Base-by-base conservation (phyloP, 2,888 invertebrate species). In the Sipha maydis region DNA sequence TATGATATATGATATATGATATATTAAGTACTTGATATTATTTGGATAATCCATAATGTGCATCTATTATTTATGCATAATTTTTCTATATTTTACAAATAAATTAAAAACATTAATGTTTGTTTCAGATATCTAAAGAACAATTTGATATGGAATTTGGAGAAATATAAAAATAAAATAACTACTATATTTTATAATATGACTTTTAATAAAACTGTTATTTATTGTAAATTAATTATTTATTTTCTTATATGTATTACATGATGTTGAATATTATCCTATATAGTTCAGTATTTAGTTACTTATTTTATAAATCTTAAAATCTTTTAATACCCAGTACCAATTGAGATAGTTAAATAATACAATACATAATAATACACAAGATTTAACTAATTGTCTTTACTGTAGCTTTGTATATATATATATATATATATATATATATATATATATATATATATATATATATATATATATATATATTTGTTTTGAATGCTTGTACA, bases 101-200 rank as follows among this genome's bases (percentile, higher is more conserved):
- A 19, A 69, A 69, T 19, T 61, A 61, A 34, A 83, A 38, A 31
- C 75, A 11, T 78, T 85, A 28, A 83, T 89, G 83, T 84, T 82
- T 54, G 48, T 92, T 92, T 89, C 91, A 93, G 93, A 92, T 93
- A 89, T 92, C 93, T 0, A 90, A 92, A 86, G 92, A 92, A 90
- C 92, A 93, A 89, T 93, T 93, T 91, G 92, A 93, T 89, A 90
- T 91, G 79, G 92, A 92, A 83, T 93, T 93, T 90, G 92, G 91
- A 48, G 73, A 38, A 56, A 28, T 34, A 21, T 34, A 69, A 48
- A 4, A 61, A 7, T 84, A 76, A 77, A 34, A 85, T 4, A 1
- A 31, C 8, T 21, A 75, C 38, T n/a, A 38, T 54, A 38, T 67
- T 84, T 67, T 31, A 41, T 76, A 14, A 61, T 41, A 21, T 0